Conservation (phyloP, 2,113 vertebrate species). For the Cyphomyrus discorhynchus region DNA sequence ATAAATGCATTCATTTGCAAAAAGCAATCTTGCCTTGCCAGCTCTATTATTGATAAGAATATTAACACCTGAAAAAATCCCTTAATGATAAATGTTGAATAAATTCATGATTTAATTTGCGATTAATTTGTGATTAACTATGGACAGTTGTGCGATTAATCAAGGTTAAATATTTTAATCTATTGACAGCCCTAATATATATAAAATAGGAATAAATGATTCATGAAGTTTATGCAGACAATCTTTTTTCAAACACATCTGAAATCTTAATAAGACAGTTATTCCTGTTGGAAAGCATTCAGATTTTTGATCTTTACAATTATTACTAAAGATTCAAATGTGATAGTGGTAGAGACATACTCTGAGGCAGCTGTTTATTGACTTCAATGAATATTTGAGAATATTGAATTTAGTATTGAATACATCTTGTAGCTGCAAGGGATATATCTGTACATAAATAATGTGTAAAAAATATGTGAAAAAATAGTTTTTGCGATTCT, state of each 20-base stretch:
- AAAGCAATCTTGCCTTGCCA: too few relatives aligned
- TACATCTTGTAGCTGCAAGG: not conserved
- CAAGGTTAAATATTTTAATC: too few relatives aligned
- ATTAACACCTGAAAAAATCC: too few relatives aligned
- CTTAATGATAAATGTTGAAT: too few relatives aligned
- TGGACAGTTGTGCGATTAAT: too few relatives aligned
- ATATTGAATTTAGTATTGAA: not conserved
- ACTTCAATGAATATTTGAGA: not conserved
- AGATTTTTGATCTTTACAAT: not conserved
- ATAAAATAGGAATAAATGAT: not conserved
- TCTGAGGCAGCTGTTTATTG: not conserved
- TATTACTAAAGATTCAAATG: not conserved
- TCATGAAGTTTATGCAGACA: not conserved
- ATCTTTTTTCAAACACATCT: not conserved
- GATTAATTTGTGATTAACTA: too few relatives aligned
- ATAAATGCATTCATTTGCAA: too few relatives aligned
- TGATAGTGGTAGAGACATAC: not conserved
- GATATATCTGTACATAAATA: not conserved
- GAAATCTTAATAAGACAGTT: not conserved
- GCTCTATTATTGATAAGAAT: too few relatives aligned
- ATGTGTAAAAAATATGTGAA: not conserved
- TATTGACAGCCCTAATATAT: too few relatives aligned
- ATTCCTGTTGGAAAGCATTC: not conserved
- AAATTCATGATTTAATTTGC: too few relatives aligned
- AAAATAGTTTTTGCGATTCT: not conserved